These are phyloP conservation scores for Micromussa lordhowensis DNA, from an alignment of 92 coral and sea anemone genomes.

Conservation along the genomic window DNA sequence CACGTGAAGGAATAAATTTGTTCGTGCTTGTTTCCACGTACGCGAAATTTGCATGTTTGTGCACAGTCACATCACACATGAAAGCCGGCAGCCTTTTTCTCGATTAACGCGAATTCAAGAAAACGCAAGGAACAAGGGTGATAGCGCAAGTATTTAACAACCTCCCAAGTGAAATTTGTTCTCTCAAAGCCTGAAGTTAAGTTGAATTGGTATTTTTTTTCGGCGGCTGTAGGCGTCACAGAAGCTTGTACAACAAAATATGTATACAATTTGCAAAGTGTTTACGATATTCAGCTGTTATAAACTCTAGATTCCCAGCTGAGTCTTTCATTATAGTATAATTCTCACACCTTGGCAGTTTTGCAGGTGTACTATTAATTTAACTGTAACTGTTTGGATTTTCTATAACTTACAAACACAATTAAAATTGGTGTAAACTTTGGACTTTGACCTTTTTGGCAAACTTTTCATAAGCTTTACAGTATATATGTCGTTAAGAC, in stretches of 20 bases:
- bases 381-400: not conserved
- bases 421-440: not conserved
- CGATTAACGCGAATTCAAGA: not conserved
- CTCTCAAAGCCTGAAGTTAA: not conserved
- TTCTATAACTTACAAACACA: not conserved
- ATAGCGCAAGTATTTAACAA: not conserved
- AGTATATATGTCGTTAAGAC: not conserved
- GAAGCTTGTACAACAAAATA: no score
- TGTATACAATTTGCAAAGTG: no score
- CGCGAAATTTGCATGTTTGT: not conserved
- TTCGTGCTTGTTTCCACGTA: constrained; percentile 33
- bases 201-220: not conserved
- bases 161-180: not conserved
- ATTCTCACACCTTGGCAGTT: not conserved
- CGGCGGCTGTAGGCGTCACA: not conserved
- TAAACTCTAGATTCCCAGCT: not conserved
- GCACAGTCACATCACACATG: no score
- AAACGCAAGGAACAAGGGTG: not conserved
- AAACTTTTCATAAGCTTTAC: not conserved
- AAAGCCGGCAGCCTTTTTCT: not conserved
- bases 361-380: not conserved
- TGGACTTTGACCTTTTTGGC: not conserved
- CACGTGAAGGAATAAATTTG: not conserved
- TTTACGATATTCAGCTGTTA: not conserved
- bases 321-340: not conserved